Conservation (phyloP, 2,113 vertebrate genomes). For the Shinisaurus crocodilurus region DNA sequence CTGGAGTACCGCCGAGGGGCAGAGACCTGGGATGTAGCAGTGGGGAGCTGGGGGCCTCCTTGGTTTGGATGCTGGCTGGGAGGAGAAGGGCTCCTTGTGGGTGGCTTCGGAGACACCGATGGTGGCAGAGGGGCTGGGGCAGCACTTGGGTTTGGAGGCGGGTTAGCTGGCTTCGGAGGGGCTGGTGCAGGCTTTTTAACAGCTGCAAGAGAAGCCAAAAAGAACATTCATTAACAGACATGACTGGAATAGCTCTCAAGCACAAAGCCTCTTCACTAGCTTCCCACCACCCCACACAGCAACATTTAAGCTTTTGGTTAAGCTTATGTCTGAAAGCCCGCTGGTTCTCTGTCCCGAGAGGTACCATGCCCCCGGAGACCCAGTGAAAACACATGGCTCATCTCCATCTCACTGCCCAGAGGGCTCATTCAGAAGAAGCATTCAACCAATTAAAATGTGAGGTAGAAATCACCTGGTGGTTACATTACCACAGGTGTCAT, state of each 20-base stretch:
- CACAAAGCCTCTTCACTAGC: accelerated
- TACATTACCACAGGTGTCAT: neutral
- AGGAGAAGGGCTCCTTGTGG: conserved; percentile 77
- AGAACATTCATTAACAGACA: neutral
- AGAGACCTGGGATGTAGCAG: conserved; percentile 68
- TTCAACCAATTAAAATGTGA: neutral
- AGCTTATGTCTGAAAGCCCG: neutral
- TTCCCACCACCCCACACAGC: neutral
- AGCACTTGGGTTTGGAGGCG: conserved; percentile 78
- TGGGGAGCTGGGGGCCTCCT: conserved; percentile 53
- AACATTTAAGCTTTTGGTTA: too few species aligned
- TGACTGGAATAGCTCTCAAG: neutral
- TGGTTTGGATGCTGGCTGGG: conserved; percentile 72
- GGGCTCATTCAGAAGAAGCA: neutral
- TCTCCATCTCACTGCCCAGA: neutral
- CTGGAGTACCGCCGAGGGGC: conserved; percentile 85
- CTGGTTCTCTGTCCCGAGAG: too few species aligned
- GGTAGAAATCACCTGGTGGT: neutral
- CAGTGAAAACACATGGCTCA: neutral
- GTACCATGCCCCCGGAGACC: neutral
- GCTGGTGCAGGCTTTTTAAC: conserved; percentile 95
- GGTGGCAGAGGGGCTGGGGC: conserved; percentile 76
- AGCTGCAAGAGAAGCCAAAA: conserved; percentile 71
- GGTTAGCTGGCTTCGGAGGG: conserved; percentile 92
- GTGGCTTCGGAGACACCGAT: conserved; percentile 81